Conservation (phyloP, 2,113 vertebrate genomes). For the Hirundichthys speculiger region DNA sequence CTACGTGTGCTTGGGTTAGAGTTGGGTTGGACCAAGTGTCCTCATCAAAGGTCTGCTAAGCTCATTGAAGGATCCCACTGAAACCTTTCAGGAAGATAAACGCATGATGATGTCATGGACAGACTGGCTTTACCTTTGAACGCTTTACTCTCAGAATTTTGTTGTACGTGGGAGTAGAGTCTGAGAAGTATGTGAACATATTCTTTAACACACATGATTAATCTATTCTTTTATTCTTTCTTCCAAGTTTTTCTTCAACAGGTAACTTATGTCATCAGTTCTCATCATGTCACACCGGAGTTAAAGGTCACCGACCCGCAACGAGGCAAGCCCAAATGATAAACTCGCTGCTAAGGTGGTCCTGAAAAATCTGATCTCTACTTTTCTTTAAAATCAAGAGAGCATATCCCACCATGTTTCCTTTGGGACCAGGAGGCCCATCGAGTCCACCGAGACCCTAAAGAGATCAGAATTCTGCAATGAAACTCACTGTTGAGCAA, state of each 20-base stretch:
- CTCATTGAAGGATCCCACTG: conserved; percentile 29
- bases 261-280: conserved; percentile 16
- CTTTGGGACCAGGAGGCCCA: conserved; percentile 93
- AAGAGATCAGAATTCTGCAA: conserved; percentile 20
- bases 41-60: conserved; percentile 32
- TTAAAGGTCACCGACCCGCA: conserved; percentile 29
- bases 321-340: conserved; percentile 7
- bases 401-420: conserved; percentile 90
- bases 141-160: no score
- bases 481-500: conserved; percentile 2
- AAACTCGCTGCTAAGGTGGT: conserved; percentile 20
- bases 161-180: no score
- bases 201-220: no score
- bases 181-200: no score
- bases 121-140: neutral
- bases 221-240: no score
- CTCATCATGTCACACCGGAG: conserved; percentile 1
- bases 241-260: neutral
- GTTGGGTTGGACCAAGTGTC: no score
- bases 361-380: conserved; percentile 2
- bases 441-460: conserved; percentile 93
- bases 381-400: conserved; percentile 1
- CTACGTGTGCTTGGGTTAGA: no score
- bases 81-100: conserved; percentile 22
- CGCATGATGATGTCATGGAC: conserved; percentile 5